A percentile compares a stretch with the other conserved stretches of the same genome.
These are phyloP conservation scores for Chaetura pelagica DNA, from an alignment of 2,113 vertebrate species.

Conservation along the genomic window DNA sequence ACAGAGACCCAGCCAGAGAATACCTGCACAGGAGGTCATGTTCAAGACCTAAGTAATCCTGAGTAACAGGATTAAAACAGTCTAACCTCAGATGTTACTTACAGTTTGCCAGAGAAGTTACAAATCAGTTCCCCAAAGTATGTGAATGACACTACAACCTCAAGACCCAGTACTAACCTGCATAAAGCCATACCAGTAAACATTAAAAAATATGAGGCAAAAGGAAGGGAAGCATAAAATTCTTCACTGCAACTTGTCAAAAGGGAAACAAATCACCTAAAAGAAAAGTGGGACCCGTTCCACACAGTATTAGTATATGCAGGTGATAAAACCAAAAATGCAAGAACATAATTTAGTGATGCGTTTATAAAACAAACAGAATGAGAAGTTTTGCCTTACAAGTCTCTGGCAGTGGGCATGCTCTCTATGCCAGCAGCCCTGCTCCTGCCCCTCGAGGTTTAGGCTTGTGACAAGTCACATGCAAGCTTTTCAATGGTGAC, in stretches of 20 bases:
- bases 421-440: background rate
- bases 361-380: background rate
- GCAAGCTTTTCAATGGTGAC: background rate
- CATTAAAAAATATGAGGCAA: background rate
- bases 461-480: background rate
- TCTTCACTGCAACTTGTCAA: background rate
- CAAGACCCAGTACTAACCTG: background rate
- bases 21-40: background rate
- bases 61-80: background rate
- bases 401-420: background rate
- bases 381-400: background rate
- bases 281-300: background rate
- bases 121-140: background rate
- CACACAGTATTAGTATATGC: background rate
- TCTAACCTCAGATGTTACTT: background rate
- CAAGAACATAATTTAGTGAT: background rate
- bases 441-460: background rate
- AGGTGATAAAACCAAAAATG: background rate
- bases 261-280: background rate
- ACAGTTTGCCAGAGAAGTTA: background rate
- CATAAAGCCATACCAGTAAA: background rate
- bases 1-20: background rate
- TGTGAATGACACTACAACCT: fast-evolving
- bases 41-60: too few species aligned
- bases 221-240: background rate